Evolutionary conservation across 2,797 vertebrate species (phyloP).

Genomic region (Poecilia picta): DNA sequence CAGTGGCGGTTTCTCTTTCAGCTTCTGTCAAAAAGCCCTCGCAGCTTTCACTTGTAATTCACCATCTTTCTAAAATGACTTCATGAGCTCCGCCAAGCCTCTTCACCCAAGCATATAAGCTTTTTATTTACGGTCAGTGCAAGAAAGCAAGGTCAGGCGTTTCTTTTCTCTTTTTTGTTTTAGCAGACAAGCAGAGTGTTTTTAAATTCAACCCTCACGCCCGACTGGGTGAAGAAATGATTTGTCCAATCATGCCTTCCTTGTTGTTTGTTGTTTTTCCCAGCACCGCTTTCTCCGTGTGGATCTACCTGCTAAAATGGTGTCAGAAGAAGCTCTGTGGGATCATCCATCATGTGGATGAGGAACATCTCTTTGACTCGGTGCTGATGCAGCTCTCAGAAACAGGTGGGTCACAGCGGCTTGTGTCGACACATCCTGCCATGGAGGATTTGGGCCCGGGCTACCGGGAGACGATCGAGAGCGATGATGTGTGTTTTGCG

Average conservation of each 20-base stretch:
- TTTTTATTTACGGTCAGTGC: conserved; percentile 60
- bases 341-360: conserved; percentile 88
- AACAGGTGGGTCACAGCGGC: conserved; percentile 82
- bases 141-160: conserved; percentile 49
- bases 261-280: conserved; percentile 32
- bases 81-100: conserved; percentile 52
- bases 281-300: conserved; percentile 89
- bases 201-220: conserved; percentile 37
- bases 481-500: conserved; percentile 53
- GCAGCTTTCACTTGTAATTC: conserved; percentile 61
- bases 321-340: conserved; percentile 84
- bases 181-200: conserved; percentile 33
- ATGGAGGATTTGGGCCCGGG: conserved; percentile 20
- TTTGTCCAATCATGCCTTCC: conserved; percentile 47
- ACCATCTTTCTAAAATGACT: conserved; percentile 49
- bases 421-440: conserved; percentile 33
- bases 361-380: conserved; percentile 79
- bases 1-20: conserved; percentile 43
- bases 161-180: conserved; percentile 31
- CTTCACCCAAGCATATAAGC: conserved; percentile 58
- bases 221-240: conserved; percentile 35
- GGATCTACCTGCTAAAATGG: conserved; percentile 89
- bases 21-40: conserved; percentile 26
- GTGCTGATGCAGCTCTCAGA: conserved; percentile 87
- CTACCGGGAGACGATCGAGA: conserved; percentile 46